Base-by-base conservation (phyloP, 2,888 invertebrate genomes). In the Euclidia mi region DNA sequence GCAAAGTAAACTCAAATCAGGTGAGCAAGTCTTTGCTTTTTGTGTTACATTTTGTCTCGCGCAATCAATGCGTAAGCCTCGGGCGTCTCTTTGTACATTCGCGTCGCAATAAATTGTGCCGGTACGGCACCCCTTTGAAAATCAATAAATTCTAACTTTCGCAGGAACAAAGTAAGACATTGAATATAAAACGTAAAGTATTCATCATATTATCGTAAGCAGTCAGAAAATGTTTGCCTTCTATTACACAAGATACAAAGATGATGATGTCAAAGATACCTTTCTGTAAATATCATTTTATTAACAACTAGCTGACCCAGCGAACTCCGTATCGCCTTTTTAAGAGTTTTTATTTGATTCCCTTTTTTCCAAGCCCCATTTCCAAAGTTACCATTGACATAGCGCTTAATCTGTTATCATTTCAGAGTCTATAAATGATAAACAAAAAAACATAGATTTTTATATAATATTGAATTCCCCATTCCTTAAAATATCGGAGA, bases 81-180 rank as follows among this genome's bases (percentile, higher is more conserved):
- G n/a, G 63, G 78, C 71, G 14, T 48, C 60, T 56, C 65, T 76
- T 67, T 78, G 56, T 70, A 53, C 43, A 57, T 62, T 66, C 31
- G 28, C 45, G 55, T 52, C 45, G 31, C 31, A 45, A 56, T 42
- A 58, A 71, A 74, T 65, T 66, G 51, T 49, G 53, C 59, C 60
- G 29, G 46, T 50, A 34, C 32, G 41, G 20, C 51, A 66, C 56
- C 51, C 65, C 64, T 67, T 71, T 74, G 68, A 68, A 60, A 65
- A 59, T 65, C 62, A 56, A 68, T 57, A 56, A 71, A 60, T 53
- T 49, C 37, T 61, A 40, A 56, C 57, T 35, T 38, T 53, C 56
- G 14, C 48, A 25, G 20, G 41, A 41, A 71, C n/a, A 60, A 55
- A 12, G 3, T 11, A 28, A 18, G 28, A 32, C 7, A 25, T 25